phyloP scores from a whole-genome alignment of 2,888 invertebrate genomes.

The Polylopha cassiicola region DNA sequence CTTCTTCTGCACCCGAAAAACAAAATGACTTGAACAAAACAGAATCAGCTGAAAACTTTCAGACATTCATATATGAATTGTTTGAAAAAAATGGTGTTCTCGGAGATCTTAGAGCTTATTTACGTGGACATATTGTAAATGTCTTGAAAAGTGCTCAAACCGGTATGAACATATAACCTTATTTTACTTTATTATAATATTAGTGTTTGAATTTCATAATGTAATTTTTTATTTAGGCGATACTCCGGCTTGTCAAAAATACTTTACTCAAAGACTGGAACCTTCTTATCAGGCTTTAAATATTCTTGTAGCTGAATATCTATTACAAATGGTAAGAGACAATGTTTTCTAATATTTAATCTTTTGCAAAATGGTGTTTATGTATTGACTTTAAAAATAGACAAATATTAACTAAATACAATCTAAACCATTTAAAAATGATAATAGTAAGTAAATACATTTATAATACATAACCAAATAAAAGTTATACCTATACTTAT shows the following conservation, averaged over 20 bases:
- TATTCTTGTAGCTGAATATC: constrained; percentile 78
- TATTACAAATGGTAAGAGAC: constrained; percentile 69
- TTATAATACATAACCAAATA: no score
- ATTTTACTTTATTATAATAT: background rate
- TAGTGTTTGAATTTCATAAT: background rate
- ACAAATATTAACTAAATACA: no score
- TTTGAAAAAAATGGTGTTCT: constrained; percentile 79
- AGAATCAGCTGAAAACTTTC: constrained; percentile 71
- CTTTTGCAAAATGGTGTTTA: no score
- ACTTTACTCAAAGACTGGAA: constrained; percentile 63
- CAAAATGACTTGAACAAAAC: constrained; percentile 29
- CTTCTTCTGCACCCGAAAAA: constrained; percentile 25
- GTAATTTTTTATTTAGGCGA: constrained; percentile 45
- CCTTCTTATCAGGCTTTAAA: constrained; percentile 78
- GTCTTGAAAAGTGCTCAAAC: constrained; percentile 70
- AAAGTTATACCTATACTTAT: no score
- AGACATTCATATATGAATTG: constrained; percentile 73
- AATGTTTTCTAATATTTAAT: no score
- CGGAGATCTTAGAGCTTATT: constrained; percentile 75
- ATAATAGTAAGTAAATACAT: no score
- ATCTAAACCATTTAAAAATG: no score
- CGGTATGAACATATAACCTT: constrained; percentile 32
- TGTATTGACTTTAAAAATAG: no score
- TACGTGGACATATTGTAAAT: constrained; percentile 77
- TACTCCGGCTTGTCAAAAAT: constrained; percentile 50